These are phyloP conservation scores for Hofmannophila pseudospretella DNA, from an alignment of 2,888 invertebrate genomes.

Conservation along the genomic window DNA sequence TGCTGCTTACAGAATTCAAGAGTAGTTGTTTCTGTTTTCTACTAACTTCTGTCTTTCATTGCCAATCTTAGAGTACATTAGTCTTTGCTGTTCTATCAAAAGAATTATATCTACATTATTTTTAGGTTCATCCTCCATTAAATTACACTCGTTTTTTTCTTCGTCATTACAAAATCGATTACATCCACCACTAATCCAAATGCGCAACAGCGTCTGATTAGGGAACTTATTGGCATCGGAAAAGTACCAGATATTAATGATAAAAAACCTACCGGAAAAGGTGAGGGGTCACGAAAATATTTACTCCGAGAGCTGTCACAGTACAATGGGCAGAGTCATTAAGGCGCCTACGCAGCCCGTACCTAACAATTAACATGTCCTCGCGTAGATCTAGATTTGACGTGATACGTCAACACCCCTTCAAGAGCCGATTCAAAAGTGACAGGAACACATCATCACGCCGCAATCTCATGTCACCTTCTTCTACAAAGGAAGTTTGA, in stretches of 20 bases:
- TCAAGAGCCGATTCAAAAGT: conserved; percentile 60
- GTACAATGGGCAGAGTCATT: conserved; percentile 4
- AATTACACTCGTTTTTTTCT: too few species aligned
- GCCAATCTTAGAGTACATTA: too few species aligned
- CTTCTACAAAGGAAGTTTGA: conserved; percentile 33
- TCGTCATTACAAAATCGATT: conserved; percentile 6
- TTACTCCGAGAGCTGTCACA: conserved; percentile 6
- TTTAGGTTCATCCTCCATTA: too few species aligned
- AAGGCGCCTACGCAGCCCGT: conserved; percentile 11
- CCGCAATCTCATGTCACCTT: conserved; percentile 52
- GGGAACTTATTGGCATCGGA: conserved; percentile 6
- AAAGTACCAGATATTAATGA: too few species aligned
- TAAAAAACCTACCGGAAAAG: conserved; percentile 1
- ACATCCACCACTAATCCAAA: conserved; percentile 4
- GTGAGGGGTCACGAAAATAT: conserved; percentile 1
- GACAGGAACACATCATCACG: conserved; percentile 62
- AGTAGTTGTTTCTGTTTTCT: too few species aligned
- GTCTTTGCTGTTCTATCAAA: too few species aligned
- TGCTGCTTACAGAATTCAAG: too few species aligned
- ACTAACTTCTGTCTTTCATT: too few species aligned
- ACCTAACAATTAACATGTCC: conserved; percentile 69
- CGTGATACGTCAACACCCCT: conserved; percentile 60
- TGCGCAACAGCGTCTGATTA: conserved; percentile 2
- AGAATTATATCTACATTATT: too few species aligned
- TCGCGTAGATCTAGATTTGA: conserved; percentile 59